Evolutionary conservation across 2,113 vertebrate species (phyloP).

Genomic region (Charadrius vociferus): DNA sequence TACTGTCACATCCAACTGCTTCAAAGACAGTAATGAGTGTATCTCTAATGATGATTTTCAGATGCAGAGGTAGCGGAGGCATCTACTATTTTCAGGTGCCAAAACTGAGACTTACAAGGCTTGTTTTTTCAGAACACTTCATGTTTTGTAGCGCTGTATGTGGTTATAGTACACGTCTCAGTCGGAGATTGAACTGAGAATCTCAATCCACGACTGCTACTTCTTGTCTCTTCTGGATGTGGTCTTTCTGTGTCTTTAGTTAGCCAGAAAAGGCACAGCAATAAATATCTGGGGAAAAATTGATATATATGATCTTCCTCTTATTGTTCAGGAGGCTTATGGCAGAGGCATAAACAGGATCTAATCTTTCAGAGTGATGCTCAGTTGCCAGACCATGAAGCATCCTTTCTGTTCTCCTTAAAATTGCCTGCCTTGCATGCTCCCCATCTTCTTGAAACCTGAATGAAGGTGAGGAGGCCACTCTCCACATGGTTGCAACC

Average conservation of each 20-base stretch:
- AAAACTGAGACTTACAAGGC: not conserved
- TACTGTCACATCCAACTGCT: slow-evolving; percentile 5
- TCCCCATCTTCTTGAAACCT: not conserved
- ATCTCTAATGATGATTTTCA: slow-evolving; percentile 12
- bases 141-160: not conserved
- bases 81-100: slow-evolving; percentile 15
- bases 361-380: not conserved
- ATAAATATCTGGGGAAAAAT: not conserved
- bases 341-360: not conserved
- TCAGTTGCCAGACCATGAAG: not conserved
- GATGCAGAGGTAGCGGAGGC: not conserved
- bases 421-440: not conserved
- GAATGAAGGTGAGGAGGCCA: not conserved
- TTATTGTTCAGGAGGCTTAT: not conserved
- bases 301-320: not conserved
- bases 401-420: not conserved
- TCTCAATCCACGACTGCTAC: not conserved
- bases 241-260: not conserved
- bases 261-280: not conserved
- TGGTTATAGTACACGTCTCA: not conserved
- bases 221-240: not conserved
- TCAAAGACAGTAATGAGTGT: not conserved
- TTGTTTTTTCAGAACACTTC: not conserved
- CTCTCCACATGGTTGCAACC: not conserved
- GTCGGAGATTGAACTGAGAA: not conserved